Evolutionary conservation across 2,797 vertebrate genomes (phyloP), one percentile per base, ranked within the genome.

Genomic region (Thaleichthys pacificus): DNA sequence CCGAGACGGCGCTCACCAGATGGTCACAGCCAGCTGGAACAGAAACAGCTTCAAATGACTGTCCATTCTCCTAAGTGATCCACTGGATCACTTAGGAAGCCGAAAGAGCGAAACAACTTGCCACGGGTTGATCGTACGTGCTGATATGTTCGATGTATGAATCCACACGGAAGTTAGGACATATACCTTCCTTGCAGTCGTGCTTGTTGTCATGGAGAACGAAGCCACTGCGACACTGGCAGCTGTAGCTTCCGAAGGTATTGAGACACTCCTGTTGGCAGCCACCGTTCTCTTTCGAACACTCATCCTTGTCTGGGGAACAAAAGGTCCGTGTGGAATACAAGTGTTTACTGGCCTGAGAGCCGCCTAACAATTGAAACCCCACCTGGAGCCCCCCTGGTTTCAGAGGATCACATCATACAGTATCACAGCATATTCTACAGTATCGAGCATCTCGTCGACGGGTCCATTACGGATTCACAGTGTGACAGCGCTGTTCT

Each of bases 261-360:
- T 99, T 99, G 78, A 96, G 92, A 22, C 97, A 99, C 77, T 98
- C 96, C 1, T 99, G 97, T 86, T 99, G 97, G 85, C 97, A 99
- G 68, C 97, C 97, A 0, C 96, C 97, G 0, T 97, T 98, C 72
- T 96, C 96, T 85, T 95, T 95, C 54, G 96, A 97, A 84, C 97
- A 99, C 88, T 99, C 97, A 0, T 99, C 97, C 75, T 97, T 96
- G 90, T 99, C 97, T 99, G 91, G 38, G 76, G 1, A 35, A 47
- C 42, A 14, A 47, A 47, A 12, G 12, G 42, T 11, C 2, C 11
- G 2, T 1, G 38, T 12, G 9, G 42, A 47, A 47, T 14, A 38
- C 42, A 3, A 47, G 42, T 8, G 42, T 47, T 47, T 2, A 47
- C 42, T 2, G 38, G 12, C 12, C 42, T 47, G 42, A 47, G 38